These are phyloP conservation scores for Capra hircus DNA, from an alignment of 2,113 vertebrate genomes.

Conservation along the genomic window DNA sequence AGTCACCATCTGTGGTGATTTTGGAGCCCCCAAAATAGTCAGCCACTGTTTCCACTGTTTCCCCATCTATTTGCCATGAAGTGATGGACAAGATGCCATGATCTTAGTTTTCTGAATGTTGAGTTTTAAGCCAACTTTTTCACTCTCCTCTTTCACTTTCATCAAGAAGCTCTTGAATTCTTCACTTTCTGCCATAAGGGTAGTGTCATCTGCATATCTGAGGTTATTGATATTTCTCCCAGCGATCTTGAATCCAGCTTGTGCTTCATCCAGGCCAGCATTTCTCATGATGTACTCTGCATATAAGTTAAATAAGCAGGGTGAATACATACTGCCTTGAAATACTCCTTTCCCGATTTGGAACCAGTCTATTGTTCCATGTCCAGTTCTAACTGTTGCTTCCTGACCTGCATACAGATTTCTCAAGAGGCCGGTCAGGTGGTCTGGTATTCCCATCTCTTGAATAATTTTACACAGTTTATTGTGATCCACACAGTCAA, in stretches of 20 bases:
- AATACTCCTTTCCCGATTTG: fast-evolving
- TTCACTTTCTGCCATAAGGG: background rate
- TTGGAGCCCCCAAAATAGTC: background rate
- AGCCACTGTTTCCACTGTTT: background rate
- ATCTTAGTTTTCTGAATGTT: background rate
- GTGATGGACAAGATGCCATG: background rate
- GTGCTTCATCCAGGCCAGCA: background rate
- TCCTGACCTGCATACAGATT: background rate
- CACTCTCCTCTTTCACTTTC: background rate
- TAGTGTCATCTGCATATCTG: background rate
- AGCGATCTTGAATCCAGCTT: fast-evolving
- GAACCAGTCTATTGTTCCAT: background rate
- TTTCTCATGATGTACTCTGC: background rate
- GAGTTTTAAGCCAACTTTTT: background rate
- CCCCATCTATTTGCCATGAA: background rate
- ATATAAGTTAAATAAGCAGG: background rate
- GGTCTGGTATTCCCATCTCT: background rate
- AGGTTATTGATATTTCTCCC: background rate
- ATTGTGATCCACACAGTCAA: background rate
- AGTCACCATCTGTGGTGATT: background rate
- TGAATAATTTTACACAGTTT: background rate
- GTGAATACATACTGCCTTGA: background rate
- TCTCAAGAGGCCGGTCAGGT: background rate
- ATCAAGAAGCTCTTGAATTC: background rate
- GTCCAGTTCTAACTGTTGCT: background rate